Evolutionary conservation across 2,888 invertebrate species (phyloP).

Genomic region (Mayetiola destructor): DNA sequence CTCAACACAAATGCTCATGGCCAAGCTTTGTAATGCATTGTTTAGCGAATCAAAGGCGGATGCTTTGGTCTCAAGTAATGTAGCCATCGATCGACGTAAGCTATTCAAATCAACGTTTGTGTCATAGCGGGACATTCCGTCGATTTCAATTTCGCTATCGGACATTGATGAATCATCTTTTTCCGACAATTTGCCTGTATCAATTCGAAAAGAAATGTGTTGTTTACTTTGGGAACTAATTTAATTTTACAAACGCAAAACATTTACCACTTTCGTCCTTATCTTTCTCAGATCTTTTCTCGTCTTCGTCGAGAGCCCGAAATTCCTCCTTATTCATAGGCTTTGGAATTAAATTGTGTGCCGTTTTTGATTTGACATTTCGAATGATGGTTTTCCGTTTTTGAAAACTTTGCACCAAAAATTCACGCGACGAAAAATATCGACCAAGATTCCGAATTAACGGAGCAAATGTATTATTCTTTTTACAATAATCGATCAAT

Average conservation of each 20-base stretch:
- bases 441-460: slow-evolving; percentile 62
- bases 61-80: slow-evolving; percentile 22
- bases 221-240: too few relatives aligned
- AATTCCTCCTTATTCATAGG: slow-evolving; percentile 55
- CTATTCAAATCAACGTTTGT: slow-evolving; percentile 46
- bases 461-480: slow-evolving; percentile 50
- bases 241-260: too few relatives aligned
- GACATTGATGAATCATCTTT: not conserved
- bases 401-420: slow-evolving; percentile 60
- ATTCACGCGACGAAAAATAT: slow-evolving; percentile 54
- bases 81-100: slow-evolving; percentile 38
- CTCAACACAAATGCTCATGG: slow-evolving; percentile 20
- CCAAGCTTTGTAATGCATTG: slow-evolving; percentile 22
- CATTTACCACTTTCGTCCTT: slow-evolving; percentile 54
- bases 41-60: slow-evolving; percentile 26
- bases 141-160: not conserved
- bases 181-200: slow-evolving; percentile 19
- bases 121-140: slow-evolving; percentile 19
- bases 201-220: too few relatives aligned
- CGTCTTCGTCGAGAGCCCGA: slow-evolving; percentile 58
- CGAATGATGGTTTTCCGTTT: slow-evolving; percentile 34
- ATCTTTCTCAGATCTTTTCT: slow-evolving; percentile 83
- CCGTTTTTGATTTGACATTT: slow-evolving; percentile 39
- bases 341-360: slow-evolving; percentile 5
- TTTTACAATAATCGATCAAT: slow-evolving; percentile 59